These are phyloP conservation scores for Echinometra lucunter DNA, from an alignment of 53 echinoderm and acorn worm species.

Conservation along the genomic window DNA sequence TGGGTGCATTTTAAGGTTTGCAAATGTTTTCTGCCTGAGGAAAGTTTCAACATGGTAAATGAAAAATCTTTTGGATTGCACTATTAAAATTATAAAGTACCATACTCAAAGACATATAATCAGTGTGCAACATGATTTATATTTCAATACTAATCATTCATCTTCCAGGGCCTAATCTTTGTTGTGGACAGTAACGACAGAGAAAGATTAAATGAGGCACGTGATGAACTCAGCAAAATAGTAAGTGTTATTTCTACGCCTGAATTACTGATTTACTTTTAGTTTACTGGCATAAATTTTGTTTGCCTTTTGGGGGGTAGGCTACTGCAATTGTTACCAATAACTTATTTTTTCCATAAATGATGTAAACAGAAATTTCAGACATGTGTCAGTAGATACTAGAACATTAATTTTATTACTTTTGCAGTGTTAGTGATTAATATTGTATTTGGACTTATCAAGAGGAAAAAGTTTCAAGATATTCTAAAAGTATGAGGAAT, in stretches of 20 bases:
- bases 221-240: constrained; percentile 87
- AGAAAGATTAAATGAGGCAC: constrained; percentile 88
- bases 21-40: neutral
- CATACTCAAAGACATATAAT: neutral
- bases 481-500: neutral
- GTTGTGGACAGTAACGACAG: constrained; percentile 99
- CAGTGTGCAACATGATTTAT: neutral
- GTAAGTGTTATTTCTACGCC: constrained; percentile 25
- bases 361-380: neutral
- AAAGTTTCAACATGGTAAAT: neutral
- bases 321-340: too few relatives aligned
- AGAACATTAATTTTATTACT: neutral
- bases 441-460: neutral
- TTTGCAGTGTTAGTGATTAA: neutral
- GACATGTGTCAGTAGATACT: neutral
- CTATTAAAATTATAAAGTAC: neutral
- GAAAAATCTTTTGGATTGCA: neutral
- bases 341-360: too few relatives aligned
- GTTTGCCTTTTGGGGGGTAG: too few relatives aligned
- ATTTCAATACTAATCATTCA: neutral
- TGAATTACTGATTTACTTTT: neutral
- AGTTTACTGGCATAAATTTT: neutral
- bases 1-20: neutral
- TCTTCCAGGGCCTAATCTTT: constrained; percentile 86
- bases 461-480: neutral